Base-by-base conservation (phyloP, 2,888 invertebrate genomes). In the Leptopilina drosophilae region DNA sequence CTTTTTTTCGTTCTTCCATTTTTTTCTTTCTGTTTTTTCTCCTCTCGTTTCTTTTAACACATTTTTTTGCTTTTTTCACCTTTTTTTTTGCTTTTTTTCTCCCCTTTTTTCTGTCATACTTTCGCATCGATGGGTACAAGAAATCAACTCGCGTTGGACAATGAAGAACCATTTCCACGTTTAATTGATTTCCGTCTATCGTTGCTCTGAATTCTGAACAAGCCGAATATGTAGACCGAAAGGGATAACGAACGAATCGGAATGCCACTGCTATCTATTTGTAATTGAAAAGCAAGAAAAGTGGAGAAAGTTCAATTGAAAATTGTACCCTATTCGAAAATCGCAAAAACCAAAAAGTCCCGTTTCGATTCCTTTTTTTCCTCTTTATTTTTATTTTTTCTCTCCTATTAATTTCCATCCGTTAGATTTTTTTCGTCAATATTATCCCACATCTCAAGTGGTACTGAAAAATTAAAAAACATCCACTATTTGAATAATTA, bases 171-270 rank as follows among this genome's bases (percentile, higher is more conserved):
- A 83, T 82, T 78, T 81, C 80, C 80, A 79, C 78, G 82, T 82
- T 83, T 85, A 84, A 87, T 86, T 87, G 82, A 80, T 81, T 67
- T 76, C 79, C 83, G 64, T 73, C 75, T 59, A 67, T 76, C 69
- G 46, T 46, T 62, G 12, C 62, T 65, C 53, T 62, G 33, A 26
- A 7, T 76, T 78, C 53, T 26, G n/a, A 7, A 26, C 69, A 26
- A 49, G 26, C 53, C 26, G 49, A 12, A 49, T 69, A 69, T 69
- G 53, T 69, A 33, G 26, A 69, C 33, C 53, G 69, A 9, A 69
- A 69, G 26, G 69, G 53, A 56, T 69, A 69, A 53, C 69, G n/a
- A 20, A n/a, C 65, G 20, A 53, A 26, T 64, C 46, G 65, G 62
- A 78, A 62, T 69, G 69, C 42, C 33, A 69, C 33, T 14, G 1